Evolutionary conservation across 35 echinoderm and acorn worm species (phyloP), one percentile per base, ranked within the genome.

Genomic region (Eucidaris tribuloides): DNA sequence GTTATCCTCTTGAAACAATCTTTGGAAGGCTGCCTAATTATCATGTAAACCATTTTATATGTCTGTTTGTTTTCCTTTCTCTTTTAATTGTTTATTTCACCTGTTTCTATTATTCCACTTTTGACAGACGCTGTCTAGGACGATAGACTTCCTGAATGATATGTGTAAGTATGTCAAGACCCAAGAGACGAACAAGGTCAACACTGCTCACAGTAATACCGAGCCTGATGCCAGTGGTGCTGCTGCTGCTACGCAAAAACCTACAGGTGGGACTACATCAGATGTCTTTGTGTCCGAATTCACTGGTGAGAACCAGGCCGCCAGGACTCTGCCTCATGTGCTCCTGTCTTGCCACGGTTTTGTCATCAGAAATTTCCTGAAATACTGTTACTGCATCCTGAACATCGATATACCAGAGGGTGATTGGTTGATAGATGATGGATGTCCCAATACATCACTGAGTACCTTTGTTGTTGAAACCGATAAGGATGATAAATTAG

Each of bases 391-490:
- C 68, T 74, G 68, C 68, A 32, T 42, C 68, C 15, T 74, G 35
- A 74, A 74, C 41, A 40, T 74, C 15, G 68, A 74, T 22, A 74
- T 74, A 3, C 68, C 68, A 5, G 68, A 74, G 20, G 68, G 68
- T 22, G 68, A 74, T 24, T 74, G 68, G 68, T 40, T 74, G 68
- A 74, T 74, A 33, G 68, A 74, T 22, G 68, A 74, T 22, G 68
- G 68, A 19, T 74, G 68, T 40, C 68, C 68, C 28, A 74, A 74
- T 23, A 74, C 68, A 0, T 74, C 68, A 14, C 68, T 74, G 6
- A 74, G 68, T n/a, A 74, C 68, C 35, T 40, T 74, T n/a, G 68
- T 74, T 40, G 68, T 74, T n/a, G 68, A 74, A 36, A 74, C 68
- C 1, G 68, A 74, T 4, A 74, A 74, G n/a, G 68, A 74, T 23